A percentile compares a stretch with the other conserved stretches of the same genome.
These are phyloP conservation scores for Astyanax mexicanus DNA, from an alignment of 2,797 vertebrate genomes.

Conservation along the genomic window DNA sequence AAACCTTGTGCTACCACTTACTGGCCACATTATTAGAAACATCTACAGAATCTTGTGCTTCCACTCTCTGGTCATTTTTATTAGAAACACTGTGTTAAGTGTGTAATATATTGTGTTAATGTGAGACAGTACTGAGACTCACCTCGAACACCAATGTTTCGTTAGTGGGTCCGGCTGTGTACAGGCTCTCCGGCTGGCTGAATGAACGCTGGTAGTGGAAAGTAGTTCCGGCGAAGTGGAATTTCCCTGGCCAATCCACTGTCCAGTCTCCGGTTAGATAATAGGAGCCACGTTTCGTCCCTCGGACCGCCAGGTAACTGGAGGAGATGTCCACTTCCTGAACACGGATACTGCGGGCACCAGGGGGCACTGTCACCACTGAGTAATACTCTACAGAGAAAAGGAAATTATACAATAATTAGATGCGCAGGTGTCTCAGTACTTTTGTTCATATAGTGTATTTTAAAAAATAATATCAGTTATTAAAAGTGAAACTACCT, in stretches of 20 bases:
- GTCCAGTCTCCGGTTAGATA: constrained; percentile 94
- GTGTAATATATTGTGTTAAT: not conserved
- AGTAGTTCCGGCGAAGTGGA: constrained; percentile 87
- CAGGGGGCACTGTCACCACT: constrained; percentile 87
- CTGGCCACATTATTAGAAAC: not conserved
- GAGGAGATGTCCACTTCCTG: constrained; percentile 88
- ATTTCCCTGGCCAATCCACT: constrained; percentile 95
- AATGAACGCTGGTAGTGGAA: constrained; percentile 92
- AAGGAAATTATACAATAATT: not conserved
- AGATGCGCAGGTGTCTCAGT: too few species aligned
- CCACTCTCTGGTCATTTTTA: not conserved
- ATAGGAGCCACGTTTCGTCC: constrained; percentile 81
- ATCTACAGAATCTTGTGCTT: not conserved
- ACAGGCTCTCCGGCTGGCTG: constrained; percentile 88
- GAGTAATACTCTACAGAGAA: constrained; percentile 87
- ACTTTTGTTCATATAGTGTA: too few species aligned
- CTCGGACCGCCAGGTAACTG: constrained; percentile 91
- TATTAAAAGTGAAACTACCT: too few species aligned
- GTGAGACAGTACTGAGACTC: constrained; percentile 67
- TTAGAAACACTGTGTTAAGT: not conserved
- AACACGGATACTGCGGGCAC: constrained; percentile 86
- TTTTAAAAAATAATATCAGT: too few species aligned
- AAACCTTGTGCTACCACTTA: not conserved
- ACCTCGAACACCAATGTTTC: constrained; percentile 98
- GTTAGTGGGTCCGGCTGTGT: constrained; percentile 90